Percentiles rank a stretch among this genome's conserved stretches.
Conservation (phyloP, 2,888 invertebrate species). For the Chamaedrilus cognettii region DNA sequence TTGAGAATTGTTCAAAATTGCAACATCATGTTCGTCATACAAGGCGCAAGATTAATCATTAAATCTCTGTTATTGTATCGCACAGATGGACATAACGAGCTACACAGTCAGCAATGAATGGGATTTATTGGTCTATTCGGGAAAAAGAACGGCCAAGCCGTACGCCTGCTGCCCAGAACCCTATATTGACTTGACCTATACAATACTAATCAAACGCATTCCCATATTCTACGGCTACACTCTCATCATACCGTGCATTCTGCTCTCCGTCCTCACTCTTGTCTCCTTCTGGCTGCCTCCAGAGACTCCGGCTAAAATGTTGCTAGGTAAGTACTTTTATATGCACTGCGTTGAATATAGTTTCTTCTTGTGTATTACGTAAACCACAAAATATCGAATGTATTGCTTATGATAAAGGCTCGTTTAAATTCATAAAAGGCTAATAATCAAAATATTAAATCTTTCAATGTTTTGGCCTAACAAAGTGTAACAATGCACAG, state of each 20-base stretch:
- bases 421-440: not conserved
- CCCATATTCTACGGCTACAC: conserved; percentile 58
- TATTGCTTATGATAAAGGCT: not conserved
- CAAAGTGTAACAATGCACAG: too few relatives aligned
- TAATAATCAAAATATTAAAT: not conserved
- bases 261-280: conserved; percentile 58
- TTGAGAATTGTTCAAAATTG: too few relatives aligned
- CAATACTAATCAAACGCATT: conserved; percentile 47
- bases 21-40: too few relatives aligned
- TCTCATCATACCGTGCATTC: conserved; percentile 59
- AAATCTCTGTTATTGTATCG: too few relatives aligned
- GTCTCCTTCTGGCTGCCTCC: conserved; percentile 61
- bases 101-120: conserved; percentile 58
- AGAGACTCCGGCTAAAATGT: conserved; percentile 60
- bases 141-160: conserved; percentile 44
- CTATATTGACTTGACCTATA: conserved; percentile 55
- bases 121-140: conserved; percentile 51
- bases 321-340: conserved; percentile 53
- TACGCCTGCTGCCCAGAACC: conserved; percentile 55
- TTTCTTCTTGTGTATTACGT: too few relatives aligned
- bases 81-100: conserved; percentile 43
- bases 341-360: not conserved
- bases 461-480: not conserved
- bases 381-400: too few relatives aligned
- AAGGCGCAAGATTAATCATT: too few relatives aligned